These are phyloP conservation scores for Grapholita molesta DNA, from an alignment of 1,140 invertebrate species.

Conservation along the genomic window DNA sequence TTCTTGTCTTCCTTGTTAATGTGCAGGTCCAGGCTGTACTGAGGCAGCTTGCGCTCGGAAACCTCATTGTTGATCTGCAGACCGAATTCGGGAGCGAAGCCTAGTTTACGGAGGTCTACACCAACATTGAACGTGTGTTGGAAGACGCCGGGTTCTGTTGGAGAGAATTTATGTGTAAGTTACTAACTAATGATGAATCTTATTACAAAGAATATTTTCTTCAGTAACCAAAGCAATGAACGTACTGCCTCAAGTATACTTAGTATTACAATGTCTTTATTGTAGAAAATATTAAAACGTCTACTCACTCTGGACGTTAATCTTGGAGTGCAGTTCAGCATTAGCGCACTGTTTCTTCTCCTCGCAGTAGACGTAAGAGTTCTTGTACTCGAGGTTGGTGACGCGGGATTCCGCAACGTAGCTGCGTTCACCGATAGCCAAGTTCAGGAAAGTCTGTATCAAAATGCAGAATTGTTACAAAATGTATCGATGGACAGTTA, in stretches of 20 bases:
- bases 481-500: not conserved
- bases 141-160: slow-evolving; percentile 50
- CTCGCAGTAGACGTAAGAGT: slow-evolving; percentile 85
- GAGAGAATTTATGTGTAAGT: slow-evolving; percentile 13
- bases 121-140: slow-evolving; percentile 53
- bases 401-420: slow-evolving; percentile 82
- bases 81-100: slow-evolving; percentile 84
- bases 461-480: slow-evolving; percentile 14
- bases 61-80: slow-evolving; percentile 81
- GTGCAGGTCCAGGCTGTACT: slow-evolving; percentile 84
- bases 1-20: slow-evolving; percentile 83
- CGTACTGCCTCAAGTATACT: too few species aligned
- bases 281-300: not conserved
- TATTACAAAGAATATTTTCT: too few species aligned
- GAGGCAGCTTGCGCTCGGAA: slow-evolving; percentile 77
- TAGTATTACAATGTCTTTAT: too few species aligned
- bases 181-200: not conserved
- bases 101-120: slow-evolving; percentile 84
- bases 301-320: slow-evolving; percentile 75
- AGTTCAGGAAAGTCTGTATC: slow-evolving; percentile 73
- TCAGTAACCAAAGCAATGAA: too few species aligned
- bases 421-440: slow-evolving; percentile 74
- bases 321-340: slow-evolving; percentile 82
- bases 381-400: slow-evolving; percentile 84
- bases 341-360: slow-evolving; percentile 87